Evolutionary conservation across 2,888 invertebrate genomes (phyloP).

Genomic region (Ophioninae sp.): DNA sequence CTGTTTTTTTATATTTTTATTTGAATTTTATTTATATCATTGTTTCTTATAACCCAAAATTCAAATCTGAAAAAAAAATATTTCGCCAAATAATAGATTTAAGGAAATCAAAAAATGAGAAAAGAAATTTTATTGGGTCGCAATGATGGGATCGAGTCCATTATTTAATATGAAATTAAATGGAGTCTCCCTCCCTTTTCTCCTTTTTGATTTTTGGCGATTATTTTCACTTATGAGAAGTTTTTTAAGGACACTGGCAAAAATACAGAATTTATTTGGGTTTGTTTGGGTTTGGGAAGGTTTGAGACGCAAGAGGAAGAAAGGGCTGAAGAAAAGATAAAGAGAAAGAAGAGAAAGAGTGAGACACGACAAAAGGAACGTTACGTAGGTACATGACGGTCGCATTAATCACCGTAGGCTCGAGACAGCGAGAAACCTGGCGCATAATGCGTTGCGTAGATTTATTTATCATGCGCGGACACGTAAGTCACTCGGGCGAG

Average conservation of each 20-base stretch:
- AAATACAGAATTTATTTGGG: conserved; percentile 30
- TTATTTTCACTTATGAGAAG: not conserved
- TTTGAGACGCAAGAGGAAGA: conserved; percentile 21
- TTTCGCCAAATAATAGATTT: too few species aligned
- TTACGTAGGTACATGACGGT: conserved; percentile 58
- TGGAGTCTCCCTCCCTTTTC: too few species aligned
- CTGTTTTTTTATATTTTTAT: not conserved
- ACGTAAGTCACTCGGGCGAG: conserved; percentile 74
- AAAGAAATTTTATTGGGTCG: too few species aligned
- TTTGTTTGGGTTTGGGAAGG: too few species aligned
- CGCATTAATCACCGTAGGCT: conserved; percentile 73
- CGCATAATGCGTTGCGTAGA: conserved; percentile 76
- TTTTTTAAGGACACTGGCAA: too few species aligned
- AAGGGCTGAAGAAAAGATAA: not conserved
- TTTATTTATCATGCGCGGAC: conserved; percentile 77
- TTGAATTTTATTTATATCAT: too few species aligned
- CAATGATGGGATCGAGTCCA: too few species aligned
- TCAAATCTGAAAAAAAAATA: too few species aligned
- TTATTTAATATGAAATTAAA: too few species aligned
- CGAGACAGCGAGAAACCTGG: conserved; percentile 73
- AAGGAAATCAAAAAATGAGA: too few species aligned
- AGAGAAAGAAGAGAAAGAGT: conserved; percentile 14
- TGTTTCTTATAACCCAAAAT: too few species aligned
- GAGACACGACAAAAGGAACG: conserved; percentile 23
- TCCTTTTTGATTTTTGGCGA: not conserved